Percentiles rank a stretch among this genome's conserved stretches.
Conservation (phyloP, 2,888 invertebrate species). For the Agrilus mali region DNA sequence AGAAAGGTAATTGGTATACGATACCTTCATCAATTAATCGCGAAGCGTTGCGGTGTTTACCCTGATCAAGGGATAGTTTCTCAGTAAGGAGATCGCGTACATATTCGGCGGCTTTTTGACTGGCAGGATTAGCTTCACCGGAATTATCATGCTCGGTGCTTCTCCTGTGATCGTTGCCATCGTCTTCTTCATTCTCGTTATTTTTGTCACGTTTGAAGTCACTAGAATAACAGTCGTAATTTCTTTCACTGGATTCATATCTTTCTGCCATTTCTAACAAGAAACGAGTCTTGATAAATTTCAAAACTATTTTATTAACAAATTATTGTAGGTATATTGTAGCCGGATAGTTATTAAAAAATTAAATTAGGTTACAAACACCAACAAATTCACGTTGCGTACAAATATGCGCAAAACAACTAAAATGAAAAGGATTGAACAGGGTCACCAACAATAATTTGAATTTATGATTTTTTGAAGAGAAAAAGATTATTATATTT, state of each 20-base stretch:
- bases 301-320: too few species aligned
- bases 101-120: slow-evolving; percentile 67
- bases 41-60: slow-evolving; percentile 56
- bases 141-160: slow-evolving; percentile 26
- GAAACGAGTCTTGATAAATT: not conserved
- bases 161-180: slow-evolving; percentile 27
- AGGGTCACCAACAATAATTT: too few species aligned
- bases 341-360: too few species aligned
- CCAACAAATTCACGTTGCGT: too few species aligned
- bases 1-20: too few species aligned
- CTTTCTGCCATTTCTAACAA: slow-evolving; percentile 25
- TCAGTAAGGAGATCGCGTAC: slow-evolving; percentile 61
- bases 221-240: slow-evolving; percentile 23
- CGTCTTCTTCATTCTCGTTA: slow-evolving; percentile 15
- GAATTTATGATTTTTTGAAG: too few species aligned
- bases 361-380: too few species aligned
- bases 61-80: slow-evolving; percentile 51
- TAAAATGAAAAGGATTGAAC: too few species aligned
- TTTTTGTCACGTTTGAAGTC: slow-evolving; percentile 28
- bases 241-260: slow-evolving; percentile 31
- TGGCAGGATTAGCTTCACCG: slow-evolving; percentile 43
- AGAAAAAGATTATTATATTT: too few species aligned
- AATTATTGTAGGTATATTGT: too few species aligned
- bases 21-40: slow-evolving; percentile 65
- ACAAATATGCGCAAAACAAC: too few species aligned